Base-by-base conservation (phyloP, 2,888 invertebrate species). In the Tenodera sinensis region DNA sequence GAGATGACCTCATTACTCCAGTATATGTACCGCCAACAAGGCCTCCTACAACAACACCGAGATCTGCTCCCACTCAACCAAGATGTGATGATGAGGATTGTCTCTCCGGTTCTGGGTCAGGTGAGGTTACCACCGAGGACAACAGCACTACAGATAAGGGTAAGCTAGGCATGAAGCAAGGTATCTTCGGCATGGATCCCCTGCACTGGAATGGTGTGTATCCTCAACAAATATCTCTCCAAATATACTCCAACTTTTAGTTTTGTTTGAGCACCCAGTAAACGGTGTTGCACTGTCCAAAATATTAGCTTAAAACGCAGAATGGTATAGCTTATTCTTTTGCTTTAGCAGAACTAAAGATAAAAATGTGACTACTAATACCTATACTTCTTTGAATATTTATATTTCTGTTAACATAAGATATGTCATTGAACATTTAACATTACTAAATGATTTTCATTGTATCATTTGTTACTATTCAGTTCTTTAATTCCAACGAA, bases 1-100 rank as follows among this genome's bases (percentile, higher is more conserved):
- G 90, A 47, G 98, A 98, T 93, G 98, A 98, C 93, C 95, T 99
- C 89, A 98, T 98, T 91, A 98, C 98, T 0, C 98, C 98, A 0
- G 98, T 98, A 1, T 98, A 98, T 93, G 97, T 98, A 25, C 97
- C 97, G 1, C 96, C 97, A 2, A 96, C 96, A 71, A 95, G 95
- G 91, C 97, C 97, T 25, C 96, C 94, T 28, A 93, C 93, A 30
- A 93, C 93, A 12, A 89, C 90, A 30, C 92, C 92, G 87, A 85
- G 85, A 20, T 94, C 93, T 93, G 93, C 93, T 0, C 93, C 93
- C 92, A 95, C 95, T 89, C 89, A 91, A 42, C 91, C 91, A 27
- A 95, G 95, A 0, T 97, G 97, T 92, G 97, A 98, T 91, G 98
- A 98, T 92, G 98, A 98, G 92, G 94, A 94, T 92, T 97, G 97